These are phyloP conservation scores for Campylomormyrus numenius DNA, from an alignment of 2,113 vertebrate genomes.

Conservation along the genomic window DNA sequence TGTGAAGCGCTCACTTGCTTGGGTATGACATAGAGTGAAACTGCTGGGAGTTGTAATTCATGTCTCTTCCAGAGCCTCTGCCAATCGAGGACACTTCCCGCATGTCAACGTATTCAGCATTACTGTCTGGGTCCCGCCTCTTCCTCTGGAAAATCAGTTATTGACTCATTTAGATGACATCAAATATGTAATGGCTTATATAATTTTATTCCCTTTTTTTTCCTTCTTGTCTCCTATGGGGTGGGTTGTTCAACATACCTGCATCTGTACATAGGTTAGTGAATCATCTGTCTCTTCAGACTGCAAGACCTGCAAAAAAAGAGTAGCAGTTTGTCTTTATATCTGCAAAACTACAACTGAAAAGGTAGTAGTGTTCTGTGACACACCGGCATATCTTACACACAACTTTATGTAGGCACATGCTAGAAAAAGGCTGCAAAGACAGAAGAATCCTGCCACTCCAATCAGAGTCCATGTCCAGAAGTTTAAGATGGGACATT, in stretches of 20 bases:
- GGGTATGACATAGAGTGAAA: not conserved
- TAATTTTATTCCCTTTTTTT: not conserved
- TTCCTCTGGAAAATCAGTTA: not conserved
- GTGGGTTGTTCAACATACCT: not conserved
- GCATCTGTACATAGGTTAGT: not conserved
- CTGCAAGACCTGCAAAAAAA: not conserved
- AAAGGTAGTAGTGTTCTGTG: not conserved
- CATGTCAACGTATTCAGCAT: not conserved
- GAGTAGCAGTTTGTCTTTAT: not conserved
- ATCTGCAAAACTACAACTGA: not conserved
- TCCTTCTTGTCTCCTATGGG: not conserved
- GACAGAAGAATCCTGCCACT: not conserved
- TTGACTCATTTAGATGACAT: not conserved
- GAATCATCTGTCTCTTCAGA: not conserved
- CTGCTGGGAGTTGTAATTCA: conserved; percentile 5
- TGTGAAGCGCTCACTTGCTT: not conserved
- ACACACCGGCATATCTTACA: not conserved
- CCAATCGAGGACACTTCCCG: not conserved
- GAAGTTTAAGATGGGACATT: not conserved
- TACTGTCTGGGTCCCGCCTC: not conserved
- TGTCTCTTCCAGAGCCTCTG: not conserved
- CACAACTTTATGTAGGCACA: not conserved
- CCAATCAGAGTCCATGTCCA: not conserved
- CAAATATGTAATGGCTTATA: not conserved
- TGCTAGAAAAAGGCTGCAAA: not conserved